These are phyloP conservation scores for Lampropteryx suffumata DNA, from an alignment of 2,888 invertebrate genomes.

Conservation along the genomic window DNA sequence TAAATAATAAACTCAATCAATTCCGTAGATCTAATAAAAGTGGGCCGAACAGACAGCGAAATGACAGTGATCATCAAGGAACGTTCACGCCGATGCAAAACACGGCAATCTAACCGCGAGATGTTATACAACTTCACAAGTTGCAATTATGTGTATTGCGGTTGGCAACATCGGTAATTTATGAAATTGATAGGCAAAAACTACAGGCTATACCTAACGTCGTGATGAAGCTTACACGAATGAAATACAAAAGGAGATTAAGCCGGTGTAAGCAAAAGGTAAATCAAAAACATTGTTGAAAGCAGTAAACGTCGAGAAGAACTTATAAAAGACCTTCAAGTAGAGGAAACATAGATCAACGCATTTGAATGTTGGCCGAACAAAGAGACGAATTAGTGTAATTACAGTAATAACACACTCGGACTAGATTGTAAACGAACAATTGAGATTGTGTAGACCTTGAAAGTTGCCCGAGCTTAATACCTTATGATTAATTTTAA, in stretches of 20 bases:
- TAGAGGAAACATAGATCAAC: conserved; percentile 25
- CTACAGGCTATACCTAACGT: neutral
- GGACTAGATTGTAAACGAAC: conserved; percentile 51
- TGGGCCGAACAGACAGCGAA: conserved; percentile 41
- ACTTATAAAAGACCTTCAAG: conserved; percentile 18
- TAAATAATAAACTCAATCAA: conserved; percentile 53
- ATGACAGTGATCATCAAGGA: conserved; percentile 54
- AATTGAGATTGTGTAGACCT: conserved; percentile 47
- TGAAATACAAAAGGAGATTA: conserved; percentile 28
- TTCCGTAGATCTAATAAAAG: conserved; percentile 54
- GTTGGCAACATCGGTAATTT: conserved; percentile 51
- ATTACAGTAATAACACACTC: conserved; percentile 50
- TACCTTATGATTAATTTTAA: no score
- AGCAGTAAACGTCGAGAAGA: conserved; percentile 44
- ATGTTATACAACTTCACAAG: conserved; percentile 65
- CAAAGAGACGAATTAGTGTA: conserved; percentile 58
- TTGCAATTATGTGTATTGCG: conserved; percentile 57
- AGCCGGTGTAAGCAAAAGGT: conserved; percentile 2
- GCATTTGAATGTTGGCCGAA: conserved; percentile 49
- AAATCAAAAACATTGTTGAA: conserved; percentile 32
- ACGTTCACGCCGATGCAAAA: conserved; percentile 52
- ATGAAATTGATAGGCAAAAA: conserved; percentile 46
- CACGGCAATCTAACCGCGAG: conserved; percentile 48
- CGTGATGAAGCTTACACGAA: neutral
- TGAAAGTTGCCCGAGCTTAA: conserved; percentile 42